Conservation (phyloP, 2,797 vertebrate species). For the Remorina albescens region DNA sequence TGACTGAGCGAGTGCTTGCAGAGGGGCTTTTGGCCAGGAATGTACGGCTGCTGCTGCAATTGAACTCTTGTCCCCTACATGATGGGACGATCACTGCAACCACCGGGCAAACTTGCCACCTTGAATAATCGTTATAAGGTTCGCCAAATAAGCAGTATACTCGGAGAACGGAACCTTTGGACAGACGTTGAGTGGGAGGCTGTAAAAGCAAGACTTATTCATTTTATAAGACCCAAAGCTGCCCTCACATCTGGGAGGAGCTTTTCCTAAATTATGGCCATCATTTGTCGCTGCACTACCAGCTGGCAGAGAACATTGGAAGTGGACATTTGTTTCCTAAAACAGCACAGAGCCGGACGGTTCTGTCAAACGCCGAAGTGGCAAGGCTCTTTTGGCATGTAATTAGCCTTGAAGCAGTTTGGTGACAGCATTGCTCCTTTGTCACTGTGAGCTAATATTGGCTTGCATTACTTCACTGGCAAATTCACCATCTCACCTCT, state of each 20-base stretch:
- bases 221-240: slow-evolving; percentile 75
- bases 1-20: slow-evolving; percentile 62
- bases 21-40: slow-evolving; percentile 56
- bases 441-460: slow-evolving; percentile 75
- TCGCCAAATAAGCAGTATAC: slow-evolving; percentile 79
- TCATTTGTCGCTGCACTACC: slow-evolving; percentile 79
- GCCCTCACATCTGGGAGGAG: slow-evolving; percentile 74
- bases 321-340: slow-evolving; percentile 76
- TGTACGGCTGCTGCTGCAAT: slow-evolving; percentile 67
- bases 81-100: slow-evolving; percentile 66
- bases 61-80: slow-evolving; percentile 76
- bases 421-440: slow-evolving; percentile 64
- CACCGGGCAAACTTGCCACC: slow-evolving; percentile 61
- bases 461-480: slow-evolving; percentile 69
- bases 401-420: slow-evolving; percentile 56
- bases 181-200: slow-evolving; percentile 73
- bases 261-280: slow-evolving; percentile 78
- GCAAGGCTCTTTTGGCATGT: slow-evolving; percentile 47
- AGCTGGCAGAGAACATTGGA: slow-evolving; percentile 70
- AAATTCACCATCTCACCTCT: slow-evolving; percentile 51
- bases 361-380: slow-evolving; percentile 40
- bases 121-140: slow-evolving; percentile 74
- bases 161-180: slow-evolving; percentile 78
- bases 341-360: slow-evolving; percentile 62
- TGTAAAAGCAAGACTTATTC: slow-evolving; percentile 77